Base-by-base conservation (phyloP, 2,113 vertebrate species). In the Salminus brasiliensis region DNA sequence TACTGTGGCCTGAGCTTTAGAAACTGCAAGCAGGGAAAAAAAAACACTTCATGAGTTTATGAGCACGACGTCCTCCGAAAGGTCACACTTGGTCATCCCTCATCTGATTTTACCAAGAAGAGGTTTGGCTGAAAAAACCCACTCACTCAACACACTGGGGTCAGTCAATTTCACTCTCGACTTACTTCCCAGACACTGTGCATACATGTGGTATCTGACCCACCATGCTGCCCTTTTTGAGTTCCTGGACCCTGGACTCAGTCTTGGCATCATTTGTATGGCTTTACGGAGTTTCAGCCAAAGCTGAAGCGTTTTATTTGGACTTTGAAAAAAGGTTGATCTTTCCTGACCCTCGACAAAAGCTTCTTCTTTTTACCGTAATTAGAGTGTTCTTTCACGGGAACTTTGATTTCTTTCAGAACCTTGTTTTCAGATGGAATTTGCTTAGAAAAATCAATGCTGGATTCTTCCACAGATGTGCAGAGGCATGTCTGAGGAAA, bases 371-470 rank as follows among this genome's bases (percentile, higher is more conserved):
- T 45, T 45, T 34, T 36, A 7, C 23, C 1, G 0, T 59, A 53
- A 59, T 32, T 45, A 45, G 27, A 69, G 30, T 27, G 16, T 57
- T 72, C 49, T 53, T n/a, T n/a, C 30, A 23, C 47, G 7, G 49
- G 30, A 29, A 25, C 52, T 57, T 23, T 21, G 18, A 63, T 63
- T 59, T 59, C 23, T 25, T 45, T 45, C 55, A 21, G n/a, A 59
- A 59, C 75, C 49, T 57, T 57, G 34, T 34, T 57, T 68, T 77
- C 25, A 45, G 5, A 18, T 30, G 8, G 66, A 45, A 32, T 45
- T 45, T 39, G 67, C 55, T 78, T 43, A 21, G 53, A 34, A 68
- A n/a, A 71, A 34, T 62, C 29, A 27, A 49, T 49, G 29, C 43
- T 43, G 32, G 52, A 60, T 27, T 36, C 27, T 34, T 52, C 6